Evolutionary conservation across 2,797 vertebrate species (phyloP).

Genomic region (Hemitrygon akajei): DNA sequence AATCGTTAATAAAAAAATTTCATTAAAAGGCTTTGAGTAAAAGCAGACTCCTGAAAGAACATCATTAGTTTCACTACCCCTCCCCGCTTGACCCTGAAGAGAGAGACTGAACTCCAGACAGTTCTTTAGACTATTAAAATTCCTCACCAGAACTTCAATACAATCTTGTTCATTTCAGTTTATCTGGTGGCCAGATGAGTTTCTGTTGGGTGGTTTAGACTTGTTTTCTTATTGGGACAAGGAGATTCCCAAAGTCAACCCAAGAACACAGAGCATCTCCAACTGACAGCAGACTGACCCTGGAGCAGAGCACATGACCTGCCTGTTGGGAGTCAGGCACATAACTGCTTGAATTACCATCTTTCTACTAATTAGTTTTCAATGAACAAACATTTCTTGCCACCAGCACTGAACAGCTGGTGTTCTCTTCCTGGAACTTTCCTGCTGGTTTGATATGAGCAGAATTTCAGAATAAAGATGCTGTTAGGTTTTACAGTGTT

Average conservation of each 20-base stretch:
- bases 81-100: background rate
- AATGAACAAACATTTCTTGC: constrained; percentile 9
- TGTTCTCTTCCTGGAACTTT: background rate
- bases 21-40: background rate
- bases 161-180: background rate
- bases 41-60: too few relatives aligned
- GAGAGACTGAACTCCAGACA: background rate
- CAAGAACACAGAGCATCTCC: background rate
- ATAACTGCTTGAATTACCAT: background rate
- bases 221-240: background rate
- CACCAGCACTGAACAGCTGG: background rate
- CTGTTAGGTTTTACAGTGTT: background rate
- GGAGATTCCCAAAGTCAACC: background rate
- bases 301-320: background rate
- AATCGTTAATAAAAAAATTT: too few relatives aligned
- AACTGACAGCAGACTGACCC: background rate
- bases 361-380: background rate
- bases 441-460: background rate
- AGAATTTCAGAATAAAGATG: background rate
- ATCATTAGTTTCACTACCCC: background rate
- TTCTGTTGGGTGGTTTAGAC: too few relatives aligned
- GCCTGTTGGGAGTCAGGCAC: background rate
- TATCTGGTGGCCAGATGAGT: background rate
- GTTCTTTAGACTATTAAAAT: background rate
- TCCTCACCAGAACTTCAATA: background rate